Conservation (phyloP, 1,140 invertebrate genomes). For the Sinella curviseta region DNA sequence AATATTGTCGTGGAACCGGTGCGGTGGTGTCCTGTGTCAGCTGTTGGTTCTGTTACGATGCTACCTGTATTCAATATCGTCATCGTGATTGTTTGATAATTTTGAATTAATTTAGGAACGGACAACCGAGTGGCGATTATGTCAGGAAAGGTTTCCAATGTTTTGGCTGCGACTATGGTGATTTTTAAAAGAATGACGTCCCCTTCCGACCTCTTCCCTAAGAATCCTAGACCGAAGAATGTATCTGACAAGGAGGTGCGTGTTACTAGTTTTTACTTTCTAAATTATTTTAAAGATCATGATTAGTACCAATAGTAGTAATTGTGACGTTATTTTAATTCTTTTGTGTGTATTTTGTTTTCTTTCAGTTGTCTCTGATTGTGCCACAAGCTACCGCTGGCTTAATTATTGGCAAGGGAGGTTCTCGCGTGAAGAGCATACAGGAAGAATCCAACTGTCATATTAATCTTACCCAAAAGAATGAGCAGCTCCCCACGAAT, state of each 20-base stretch:
- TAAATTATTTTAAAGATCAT: background rate
- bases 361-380: constrained; percentile 46
- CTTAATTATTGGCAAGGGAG: constrained; percentile 50
- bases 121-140: constrained; percentile 48
- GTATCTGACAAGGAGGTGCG: constrained; percentile 48
- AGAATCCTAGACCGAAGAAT: constrained; percentile 47
- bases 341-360: background rate
- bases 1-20: too few relatives aligned
- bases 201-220: constrained; percentile 48
- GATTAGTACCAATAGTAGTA: too few relatives aligned
- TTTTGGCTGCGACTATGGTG: constrained; percentile 46
- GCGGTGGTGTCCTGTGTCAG: too few relatives aligned
- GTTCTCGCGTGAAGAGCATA: constrained; percentile 48
- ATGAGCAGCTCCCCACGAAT: constrained; percentile 48
- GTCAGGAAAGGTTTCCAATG: constrained; percentile 46
- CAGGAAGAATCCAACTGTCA: constrained; percentile 50
- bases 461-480: constrained; percentile 50
- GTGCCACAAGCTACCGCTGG: constrained; percentile 49
- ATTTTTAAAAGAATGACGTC: constrained; percentile 50
- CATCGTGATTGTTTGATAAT: background rate
- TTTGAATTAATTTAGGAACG: constrained; percentile 35
- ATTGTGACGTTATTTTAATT: too few relatives aligned
- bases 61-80: background rate
- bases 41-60: too few relatives aligned
- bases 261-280: background rate